These are phyloP conservation scores for Eristalinus sepulchralis DNA, from an alignment of 2,888 invertebrate genomes.

Conservation along the genomic window DNA sequence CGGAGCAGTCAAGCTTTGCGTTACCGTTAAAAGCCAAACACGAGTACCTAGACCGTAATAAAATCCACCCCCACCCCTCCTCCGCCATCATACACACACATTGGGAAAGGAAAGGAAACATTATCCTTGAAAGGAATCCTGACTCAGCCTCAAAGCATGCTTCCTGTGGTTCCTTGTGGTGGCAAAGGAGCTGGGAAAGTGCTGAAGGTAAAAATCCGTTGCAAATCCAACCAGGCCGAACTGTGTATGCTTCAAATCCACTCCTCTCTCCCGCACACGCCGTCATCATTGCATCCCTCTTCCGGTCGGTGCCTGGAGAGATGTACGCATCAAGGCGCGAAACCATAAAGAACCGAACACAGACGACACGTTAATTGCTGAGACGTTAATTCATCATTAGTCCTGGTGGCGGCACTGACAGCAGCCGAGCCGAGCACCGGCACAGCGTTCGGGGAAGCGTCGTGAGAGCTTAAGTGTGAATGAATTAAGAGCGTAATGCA, in stretches of 20 bases:
- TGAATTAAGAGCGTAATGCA: slow-evolving; percentile 60
- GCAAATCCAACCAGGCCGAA: slow-evolving; percentile 56
- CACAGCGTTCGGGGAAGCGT: background rate
- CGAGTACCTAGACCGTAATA: background rate
- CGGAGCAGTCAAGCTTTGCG: slow-evolving; percentile 22
- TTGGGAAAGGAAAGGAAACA: background rate
- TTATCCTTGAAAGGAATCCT: slow-evolving; percentile 27
- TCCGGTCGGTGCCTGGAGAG: background rate
- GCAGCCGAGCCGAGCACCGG: background rate
- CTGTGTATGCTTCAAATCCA: slow-evolving; percentile 37
- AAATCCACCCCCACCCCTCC: background rate
- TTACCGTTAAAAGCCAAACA: slow-evolving; percentile 3
- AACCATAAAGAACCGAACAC: background rate
- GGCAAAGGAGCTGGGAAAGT: background rate
- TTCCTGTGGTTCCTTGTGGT: slow-evolving; percentile 30
- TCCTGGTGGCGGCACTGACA: slow-evolving; percentile 13
- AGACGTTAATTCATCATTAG: slow-evolving; percentile 66
- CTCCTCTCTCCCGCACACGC: slow-evolving; percentile 15
- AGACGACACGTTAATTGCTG: slow-evolving; percentile 58
- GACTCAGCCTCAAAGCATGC: slow-evolving; percentile 20
- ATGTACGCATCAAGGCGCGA: background rate
- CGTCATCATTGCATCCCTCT: slow-evolving; percentile 43
- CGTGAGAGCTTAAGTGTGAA: slow-evolving; percentile 36
- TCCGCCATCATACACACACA: background rate
- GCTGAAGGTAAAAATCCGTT: slow-evolving; percentile 24